Evolutionary conservation across 2,797 vertebrate species (phyloP), one percentile per base, ranked within the genome.

Genomic region (Enteromius radiatus): DNA sequence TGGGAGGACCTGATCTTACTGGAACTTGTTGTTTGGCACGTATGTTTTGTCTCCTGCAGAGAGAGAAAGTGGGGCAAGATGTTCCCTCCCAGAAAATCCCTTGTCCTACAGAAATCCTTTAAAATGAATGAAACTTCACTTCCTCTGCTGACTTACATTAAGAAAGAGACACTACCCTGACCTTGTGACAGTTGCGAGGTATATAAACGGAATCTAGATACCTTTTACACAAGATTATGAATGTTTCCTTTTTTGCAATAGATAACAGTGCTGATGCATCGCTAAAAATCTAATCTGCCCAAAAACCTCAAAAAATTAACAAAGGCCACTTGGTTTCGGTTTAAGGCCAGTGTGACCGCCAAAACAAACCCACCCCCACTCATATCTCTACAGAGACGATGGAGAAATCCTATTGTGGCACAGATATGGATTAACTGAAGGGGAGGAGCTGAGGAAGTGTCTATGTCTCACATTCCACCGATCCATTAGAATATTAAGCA

Each of bases 361-460:
- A 65, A 67, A 67, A 28, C 65, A 45, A 59, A 69, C 64, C 61
- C 64, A 38, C 33, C 33, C 59, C 70, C 19, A 31, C 54, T 54
- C 54, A 75, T 28, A 41, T 23, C 26, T 26, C 3, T 5, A 78
- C 21, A 28, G 47, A 76, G 26, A 28, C 4, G 5, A 68, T 1
- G 33, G 41, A 73, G 49, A 26, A 49, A 81, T 70, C 56, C 63
- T 80, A 31, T 64, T 70, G 78, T 81, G 67, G 38, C 28, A 28
- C 28, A 76, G 79, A 78, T 86, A 78, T 74, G 73, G 52, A 61
- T 84, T 82, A 82, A 49, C 56, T 19, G 33, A 54, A 43, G 47
- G 45, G 9, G 73, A 33, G 49, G 43, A 52, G 56, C 11, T 0
- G 49, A n/a, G 19, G 14, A 26, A 41, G 77, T 41, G 33, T 79